phyloP scores from a whole-genome alignment of 2,797 vertebrate genomes.

The Allobates femoralis region DNA sequence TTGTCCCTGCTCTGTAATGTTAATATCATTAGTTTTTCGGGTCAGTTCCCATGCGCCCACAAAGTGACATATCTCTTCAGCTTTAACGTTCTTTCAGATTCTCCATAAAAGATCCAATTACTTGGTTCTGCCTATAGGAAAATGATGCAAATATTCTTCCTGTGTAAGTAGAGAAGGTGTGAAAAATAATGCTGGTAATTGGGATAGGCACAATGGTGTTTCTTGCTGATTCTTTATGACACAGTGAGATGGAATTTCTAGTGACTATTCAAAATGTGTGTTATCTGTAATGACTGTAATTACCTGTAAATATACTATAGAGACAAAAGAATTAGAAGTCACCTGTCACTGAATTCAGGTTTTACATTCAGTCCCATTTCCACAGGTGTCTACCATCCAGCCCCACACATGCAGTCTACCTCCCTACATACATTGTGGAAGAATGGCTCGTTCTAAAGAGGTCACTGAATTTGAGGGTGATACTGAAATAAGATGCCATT shows the following conservation, averaged over 20 bases:
- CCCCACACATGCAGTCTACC: too few relatives aligned
- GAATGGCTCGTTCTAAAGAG: too few relatives aligned
- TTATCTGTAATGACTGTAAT: not conserved
- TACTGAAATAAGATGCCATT: too few relatives aligned
- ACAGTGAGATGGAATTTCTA: not conserved
- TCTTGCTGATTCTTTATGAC: not conserved
- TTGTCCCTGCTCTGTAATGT: not conserved
- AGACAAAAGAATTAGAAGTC: too few relatives aligned
- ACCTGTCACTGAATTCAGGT: too few relatives aligned
- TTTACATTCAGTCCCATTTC: too few relatives aligned
- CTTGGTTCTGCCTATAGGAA: not conserved
- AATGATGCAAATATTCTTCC: not conserved
- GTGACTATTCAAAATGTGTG: constrained; percentile 11
- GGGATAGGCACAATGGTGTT: not conserved
- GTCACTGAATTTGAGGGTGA: too few relatives aligned
- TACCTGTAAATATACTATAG: not conserved
- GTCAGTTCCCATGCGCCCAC: not conserved
- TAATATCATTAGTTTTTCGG: constrained; percentile 2
- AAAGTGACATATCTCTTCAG: constrained; percentile 19
- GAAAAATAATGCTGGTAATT: constrained; percentile 20
- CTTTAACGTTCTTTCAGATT: not conserved
- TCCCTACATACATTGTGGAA: too few relatives aligned
- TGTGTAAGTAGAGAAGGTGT: not conserved
- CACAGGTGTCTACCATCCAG: too few relatives aligned
- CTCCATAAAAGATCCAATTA: not conserved